Conservation (phyloP, 2,888 invertebrate genomes). For the Eremobia ochroleuca region DNA sequence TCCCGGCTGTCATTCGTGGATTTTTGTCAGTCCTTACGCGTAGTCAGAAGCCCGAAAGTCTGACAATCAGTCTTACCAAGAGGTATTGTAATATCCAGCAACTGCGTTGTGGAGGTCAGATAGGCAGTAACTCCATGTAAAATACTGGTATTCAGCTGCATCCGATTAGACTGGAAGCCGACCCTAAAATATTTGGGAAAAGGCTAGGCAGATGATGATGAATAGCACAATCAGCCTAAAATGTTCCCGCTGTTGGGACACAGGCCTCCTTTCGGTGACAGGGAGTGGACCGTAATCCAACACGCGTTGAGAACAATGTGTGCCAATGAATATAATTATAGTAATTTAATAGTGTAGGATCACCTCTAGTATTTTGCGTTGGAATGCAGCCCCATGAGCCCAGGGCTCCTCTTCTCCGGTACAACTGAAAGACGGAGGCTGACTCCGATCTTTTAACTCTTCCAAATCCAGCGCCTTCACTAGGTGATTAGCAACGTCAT, state of each 20-base stretch:
- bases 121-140: too few relatives aligned
- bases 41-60: too few relatives aligned
- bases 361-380: conserved; percentile 82
- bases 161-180: too few relatives aligned
- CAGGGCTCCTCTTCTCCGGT: conserved; percentile 76
- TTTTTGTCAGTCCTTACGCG: too few relatives aligned
- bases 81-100: too few relatives aligned
- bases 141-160: too few relatives aligned
- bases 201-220: too few relatives aligned
- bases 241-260: neutral
- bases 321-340: neutral
- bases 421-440: conserved; percentile 75
- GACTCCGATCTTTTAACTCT: conserved; percentile 39
- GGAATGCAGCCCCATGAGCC: conserved; percentile 80
- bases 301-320: neutral
- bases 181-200: too few relatives aligned
- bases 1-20: too few relatives aligned
- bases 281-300: neutral
- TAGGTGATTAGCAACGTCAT: conserved; percentile 85
- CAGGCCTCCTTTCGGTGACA: neutral
- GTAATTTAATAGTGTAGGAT: neutral
- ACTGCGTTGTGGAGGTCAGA: too few relatives aligned
- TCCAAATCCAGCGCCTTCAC: conserved; percentile 76
- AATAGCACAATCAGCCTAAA: neutral
- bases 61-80: too few relatives aligned